phyloP scores from a whole-genome alignment of 2,797 vertebrate species.

The Syngnathus rostellatus region DNA sequence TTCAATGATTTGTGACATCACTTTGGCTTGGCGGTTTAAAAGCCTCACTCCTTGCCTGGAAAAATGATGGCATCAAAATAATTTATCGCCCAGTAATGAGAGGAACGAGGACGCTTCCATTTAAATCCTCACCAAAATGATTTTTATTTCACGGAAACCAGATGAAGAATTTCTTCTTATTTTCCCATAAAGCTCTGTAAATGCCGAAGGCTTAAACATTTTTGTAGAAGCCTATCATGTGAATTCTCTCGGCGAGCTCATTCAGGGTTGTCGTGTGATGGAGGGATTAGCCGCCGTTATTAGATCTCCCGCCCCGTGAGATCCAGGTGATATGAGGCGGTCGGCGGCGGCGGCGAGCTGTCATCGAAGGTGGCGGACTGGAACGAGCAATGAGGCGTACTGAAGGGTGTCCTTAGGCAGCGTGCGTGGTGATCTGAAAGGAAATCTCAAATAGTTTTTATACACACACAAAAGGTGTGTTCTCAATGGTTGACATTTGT shows the following conservation, averaged over 20 bases:
- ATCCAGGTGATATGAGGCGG: conserved; percentile 44
- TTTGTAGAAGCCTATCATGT: background rate
- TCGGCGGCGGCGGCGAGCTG: background rate
- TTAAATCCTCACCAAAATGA: background rate
- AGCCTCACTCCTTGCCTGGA: background rate
- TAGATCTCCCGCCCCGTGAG: conserved; percentile 46
- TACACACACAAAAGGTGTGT: conserved; percentile 8
- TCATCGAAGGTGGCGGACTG: conserved; percentile 12
- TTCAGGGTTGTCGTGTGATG: conserved; percentile 37
- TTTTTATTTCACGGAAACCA: background rate
- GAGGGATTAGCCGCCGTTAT: conserved; percentile 51
- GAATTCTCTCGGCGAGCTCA: conserved; percentile 33
- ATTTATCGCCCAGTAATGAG: background rate
- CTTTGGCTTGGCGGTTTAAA: background rate
- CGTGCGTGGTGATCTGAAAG: conserved; percentile 20
- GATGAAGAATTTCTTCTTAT: background rate
- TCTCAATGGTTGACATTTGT: background rate
- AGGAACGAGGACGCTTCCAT: background rate
- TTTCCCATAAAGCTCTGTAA: background rate
- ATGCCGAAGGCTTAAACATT: background rate
- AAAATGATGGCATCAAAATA: background rate
- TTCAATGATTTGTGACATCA: background rate
- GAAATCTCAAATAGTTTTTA: conserved; percentile 14
- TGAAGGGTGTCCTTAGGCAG: conserved; percentile 21
- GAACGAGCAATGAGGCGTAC: conserved; percentile 13